Percentiles rank a stretch among this genome's conserved stretches.
These are phyloP conservation scores for Teleogryllus oceanicus DNA, from an alignment of 2,888 invertebrate species.

Conservation along the genomic window DNA sequence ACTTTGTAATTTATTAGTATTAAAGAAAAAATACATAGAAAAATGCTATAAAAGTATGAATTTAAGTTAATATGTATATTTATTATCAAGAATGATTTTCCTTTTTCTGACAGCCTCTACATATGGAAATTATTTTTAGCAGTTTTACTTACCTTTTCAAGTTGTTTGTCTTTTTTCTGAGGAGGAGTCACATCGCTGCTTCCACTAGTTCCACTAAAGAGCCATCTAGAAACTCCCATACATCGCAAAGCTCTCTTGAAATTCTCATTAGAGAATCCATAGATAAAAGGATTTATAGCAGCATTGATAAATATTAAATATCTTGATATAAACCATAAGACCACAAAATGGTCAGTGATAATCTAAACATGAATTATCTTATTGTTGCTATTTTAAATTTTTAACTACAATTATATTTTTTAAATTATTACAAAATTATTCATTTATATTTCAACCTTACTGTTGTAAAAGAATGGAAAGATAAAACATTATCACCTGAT, in stretches of 20 bases:
- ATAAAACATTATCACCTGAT: conserved; percentile 24
- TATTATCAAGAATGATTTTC: too few relatives aligned
- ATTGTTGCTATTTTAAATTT: too few relatives aligned
- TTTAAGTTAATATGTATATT: too few relatives aligned
- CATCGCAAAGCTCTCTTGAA: conserved; percentile 60
- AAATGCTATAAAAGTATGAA: too few relatives aligned
- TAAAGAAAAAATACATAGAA: too few relatives aligned
- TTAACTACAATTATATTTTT: neutral
- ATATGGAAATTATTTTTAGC: too few relatives aligned
- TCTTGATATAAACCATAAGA: conserved; percentile 65
- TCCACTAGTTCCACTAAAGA: conserved; percentile 30
- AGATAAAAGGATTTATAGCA: conserved; percentile 73
- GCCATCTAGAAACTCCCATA: conserved; percentile 31
- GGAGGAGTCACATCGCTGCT: neutral
- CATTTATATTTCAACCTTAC: neutral
- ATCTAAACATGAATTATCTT: conserved; percentile 21
- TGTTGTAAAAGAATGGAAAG: neutral
- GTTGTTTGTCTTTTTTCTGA: neutral
- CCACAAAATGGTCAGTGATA: conserved; percentile 56
- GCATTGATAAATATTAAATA: conserved; percentile 68
- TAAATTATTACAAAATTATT: neutral
- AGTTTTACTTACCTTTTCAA: neutral
- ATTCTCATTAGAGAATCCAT: conserved; percentile 69
- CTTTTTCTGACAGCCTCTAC: too few relatives aligned
- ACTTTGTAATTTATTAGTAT: too few relatives aligned